Evolutionary conservation across 2,888 invertebrate genomes (phyloP), one percentile per base, ranked within the genome.

Genomic region (Hydrotaea diabolus): DNA sequence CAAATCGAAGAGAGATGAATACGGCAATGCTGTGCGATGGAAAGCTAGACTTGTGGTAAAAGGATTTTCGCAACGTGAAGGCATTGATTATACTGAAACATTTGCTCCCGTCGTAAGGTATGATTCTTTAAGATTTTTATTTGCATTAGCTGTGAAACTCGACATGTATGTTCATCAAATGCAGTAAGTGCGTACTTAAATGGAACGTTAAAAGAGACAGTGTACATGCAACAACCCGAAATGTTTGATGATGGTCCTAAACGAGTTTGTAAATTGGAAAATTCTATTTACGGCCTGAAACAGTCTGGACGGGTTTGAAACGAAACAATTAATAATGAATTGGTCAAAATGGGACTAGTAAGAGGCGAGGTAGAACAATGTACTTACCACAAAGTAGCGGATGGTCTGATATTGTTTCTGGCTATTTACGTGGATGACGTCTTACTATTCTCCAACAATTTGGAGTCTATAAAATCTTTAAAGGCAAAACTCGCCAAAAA

Each of bases 141-240:
- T n/a, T n/a, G n/a, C n/a, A n/a, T n/a, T n/a, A n/a, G n/a, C n/a
- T n/a, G n/a, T n/a, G n/a, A n/a, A n/a, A n/a, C n/a, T n/a, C n/a
- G n/a, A n/a, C n/a, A 23, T 71, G 66, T 11, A 36, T 19, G 26
- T 78, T 8, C 26, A 72, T 23, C 75, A 82, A 57, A 72, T 81
- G 55, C 66, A 53, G 82, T 77, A 4, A 72, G 71, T 13, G 82
- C 84, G 0, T 81, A 80, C 49, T 49, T 85, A 21, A 77, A 86
- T 31, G 86, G 82, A 9, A 77, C 82, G 19, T 43, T 85, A 9
- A 57, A 82, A n/a, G 86, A 81, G 39, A 83, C 81, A 1, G 85
- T 86, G 4, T 87, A 71, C 77, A 85, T 87, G 78, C 17, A 36
- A 9, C 85, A 87, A 62, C 83, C 79, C n/a, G n/a, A n/a, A n/a